phyloP scores from a whole-genome alignment of 2,888 invertebrate species.

The Pristionchus mayeri region DNA sequence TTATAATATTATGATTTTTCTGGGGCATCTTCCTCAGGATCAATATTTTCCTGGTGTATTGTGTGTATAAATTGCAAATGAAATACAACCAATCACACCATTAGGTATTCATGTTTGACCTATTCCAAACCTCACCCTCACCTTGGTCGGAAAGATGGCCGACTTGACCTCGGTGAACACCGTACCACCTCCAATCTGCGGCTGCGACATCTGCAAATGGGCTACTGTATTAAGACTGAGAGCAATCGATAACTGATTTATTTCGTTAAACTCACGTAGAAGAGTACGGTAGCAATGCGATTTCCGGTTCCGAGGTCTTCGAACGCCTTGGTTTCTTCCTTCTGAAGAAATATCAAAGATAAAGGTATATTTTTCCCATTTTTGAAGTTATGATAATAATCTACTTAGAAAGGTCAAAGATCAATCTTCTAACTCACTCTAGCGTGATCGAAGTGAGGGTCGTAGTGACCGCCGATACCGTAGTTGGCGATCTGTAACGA shows the following conservation, averaged over 20 bases:
- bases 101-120: no score
- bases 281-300: slow-evolving; percentile 94
- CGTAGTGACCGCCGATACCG: slow-evolving; percentile 98
- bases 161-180: slow-evolving; percentile 92
- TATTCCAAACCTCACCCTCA: slow-evolving; percentile 58
- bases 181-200: slow-evolving; percentile 95
- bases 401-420: neutral
- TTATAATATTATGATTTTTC: no score
- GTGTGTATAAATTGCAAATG: no score
- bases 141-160: slow-evolving; percentile 88
- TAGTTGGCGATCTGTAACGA: slow-evolving; percentile 89
- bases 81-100: no score
- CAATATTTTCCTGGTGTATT: no score
- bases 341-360: slow-evolving; percentile 72
- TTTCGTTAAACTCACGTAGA: slow-evolving; percentile 97
- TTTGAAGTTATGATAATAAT: no score
- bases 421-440: slow-evolving; percentile 73
- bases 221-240: no score
- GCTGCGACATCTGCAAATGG: slow-evolving; percentile 90
- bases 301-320: slow-evolving; percentile 85
- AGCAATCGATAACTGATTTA: neutral
- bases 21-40: no score
- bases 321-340: slow-evolving; percentile 79
- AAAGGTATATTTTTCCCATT: no score
- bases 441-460: slow-evolving; percentile 91